phyloP scores from a whole-genome alignment of 1,140 invertebrate species.

The Ceratitis capitata region DNA sequence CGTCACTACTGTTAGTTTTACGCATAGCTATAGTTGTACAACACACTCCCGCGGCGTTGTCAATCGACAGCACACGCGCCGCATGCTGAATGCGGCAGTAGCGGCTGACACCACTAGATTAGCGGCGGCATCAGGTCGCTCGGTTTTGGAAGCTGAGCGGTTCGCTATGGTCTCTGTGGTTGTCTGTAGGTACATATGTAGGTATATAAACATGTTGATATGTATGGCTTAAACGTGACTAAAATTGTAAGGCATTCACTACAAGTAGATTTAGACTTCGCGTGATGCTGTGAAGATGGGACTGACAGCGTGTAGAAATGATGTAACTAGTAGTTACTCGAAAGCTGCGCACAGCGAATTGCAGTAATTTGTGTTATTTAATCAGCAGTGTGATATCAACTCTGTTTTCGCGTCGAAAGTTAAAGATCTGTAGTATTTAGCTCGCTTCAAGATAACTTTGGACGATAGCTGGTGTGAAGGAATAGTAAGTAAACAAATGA shows the following conservation, averaged over 20 bases:
- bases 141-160: background rate
- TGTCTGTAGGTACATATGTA: background rate
- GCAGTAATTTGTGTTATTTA: constrained; percentile 8
- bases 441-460: too few species aligned
- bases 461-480: too few species aligned
- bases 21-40: background rate
- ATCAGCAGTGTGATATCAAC: background rate
- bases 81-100: background rate
- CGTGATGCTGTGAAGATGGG: background rate
- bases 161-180: too few species aligned
- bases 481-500: too few species aligned
- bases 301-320: background rate
- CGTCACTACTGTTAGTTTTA: background rate
- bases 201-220: background rate
- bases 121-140: background rate
- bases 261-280: background rate
- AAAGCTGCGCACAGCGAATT: background rate
- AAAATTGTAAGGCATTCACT: background rate
- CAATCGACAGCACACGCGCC: background rate
- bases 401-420: too few species aligned
- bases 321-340: background rate
- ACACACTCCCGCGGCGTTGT: background rate
- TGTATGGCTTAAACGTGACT: background rate
- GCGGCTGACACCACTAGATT: background rate
- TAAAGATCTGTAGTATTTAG: too few species aligned